Evolutionary conservation across 2,888 invertebrate genomes (phyloP), one percentile per base, ranked within the genome.

Genomic region (Mylabris sibirica): DNA sequence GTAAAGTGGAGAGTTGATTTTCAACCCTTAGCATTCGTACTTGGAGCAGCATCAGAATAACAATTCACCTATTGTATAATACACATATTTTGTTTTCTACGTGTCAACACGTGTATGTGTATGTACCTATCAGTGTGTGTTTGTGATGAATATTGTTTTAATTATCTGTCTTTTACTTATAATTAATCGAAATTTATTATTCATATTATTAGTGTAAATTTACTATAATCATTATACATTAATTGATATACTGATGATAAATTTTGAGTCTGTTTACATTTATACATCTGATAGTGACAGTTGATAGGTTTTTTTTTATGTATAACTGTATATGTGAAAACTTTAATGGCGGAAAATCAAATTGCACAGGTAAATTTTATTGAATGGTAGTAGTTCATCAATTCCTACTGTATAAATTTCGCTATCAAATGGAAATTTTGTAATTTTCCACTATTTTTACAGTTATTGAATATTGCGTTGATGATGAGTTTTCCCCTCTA

Each of bases 271-370:
- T 44, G 1, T n/a, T 41, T 49, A 22, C 12, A 12, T 53, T 22
- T 65, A 65, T 66, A 69, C 67, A 63, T 9, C 69, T 66, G 67
- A 53, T 66, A 68, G 71, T 71, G 68, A 67, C 69, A 70, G 75
- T 73, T 68, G 73, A 75, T 74, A 71, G 66, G 68, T 73, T 53
- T 53, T 53, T 22, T 2, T 11, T 2, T 49, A n/a, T 49, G 20
- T 53, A 4, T 24, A 2, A 11, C 2, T 53, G 53, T 53, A 14
- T 22, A 20, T 24, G 24, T 12, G 12, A 22, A 49, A 65, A 72
- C 73, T 75, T 77, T 83, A 82, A 87, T 88, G 86, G 87, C 87
- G 77, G 87, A 87, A 78, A 88, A 87, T 81, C 87, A 88, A 80
- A 88, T 88, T 76, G 88, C 88, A 78, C 88, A 88, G 88, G 88